Evolutionary conservation across 2,113 vertebrate genomes (phyloP).

Genomic region (Polyodon spathula): DNA sequence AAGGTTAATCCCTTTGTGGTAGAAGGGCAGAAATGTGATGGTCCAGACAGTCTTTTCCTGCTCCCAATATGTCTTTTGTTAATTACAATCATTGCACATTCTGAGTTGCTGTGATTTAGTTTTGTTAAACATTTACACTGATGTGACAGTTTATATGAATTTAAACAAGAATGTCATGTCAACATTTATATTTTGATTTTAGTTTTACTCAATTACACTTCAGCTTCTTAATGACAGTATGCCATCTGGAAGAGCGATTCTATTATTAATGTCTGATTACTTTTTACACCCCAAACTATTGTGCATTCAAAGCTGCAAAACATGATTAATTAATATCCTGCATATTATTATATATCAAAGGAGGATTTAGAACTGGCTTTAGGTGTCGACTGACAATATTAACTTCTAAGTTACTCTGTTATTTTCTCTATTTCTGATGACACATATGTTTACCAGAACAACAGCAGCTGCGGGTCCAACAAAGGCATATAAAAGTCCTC

Average conservation of each 20-base stretch:
- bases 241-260: conserved; percentile 6
- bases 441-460: conserved; percentile 75
- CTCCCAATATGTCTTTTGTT: too few relatives aligned
- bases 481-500: conserved; percentile 93
- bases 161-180: background rate
- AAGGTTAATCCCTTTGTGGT: too few relatives aligned
- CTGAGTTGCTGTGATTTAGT: background rate
- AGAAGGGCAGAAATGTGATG: too few relatives aligned
- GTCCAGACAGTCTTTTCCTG: too few relatives aligned
- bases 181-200: background rate
- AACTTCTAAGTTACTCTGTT: too few relatives aligned
- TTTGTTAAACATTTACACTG: background rate
- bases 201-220: background rate
- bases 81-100: too few relatives aligned
- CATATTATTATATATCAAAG: background rate
- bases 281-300: background rate
- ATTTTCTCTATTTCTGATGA: background rate
- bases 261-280: background rate
- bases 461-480: conserved; percentile 96
- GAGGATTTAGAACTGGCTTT: background rate
- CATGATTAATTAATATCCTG: background rate
- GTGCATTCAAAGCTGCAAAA: background rate
- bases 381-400: background rate
- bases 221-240: background rate
- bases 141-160: background rate